Evolutionary conservation across 2,113 vertebrate species (phyloP).

Genomic region (Eupsittula cactorum): DNA sequence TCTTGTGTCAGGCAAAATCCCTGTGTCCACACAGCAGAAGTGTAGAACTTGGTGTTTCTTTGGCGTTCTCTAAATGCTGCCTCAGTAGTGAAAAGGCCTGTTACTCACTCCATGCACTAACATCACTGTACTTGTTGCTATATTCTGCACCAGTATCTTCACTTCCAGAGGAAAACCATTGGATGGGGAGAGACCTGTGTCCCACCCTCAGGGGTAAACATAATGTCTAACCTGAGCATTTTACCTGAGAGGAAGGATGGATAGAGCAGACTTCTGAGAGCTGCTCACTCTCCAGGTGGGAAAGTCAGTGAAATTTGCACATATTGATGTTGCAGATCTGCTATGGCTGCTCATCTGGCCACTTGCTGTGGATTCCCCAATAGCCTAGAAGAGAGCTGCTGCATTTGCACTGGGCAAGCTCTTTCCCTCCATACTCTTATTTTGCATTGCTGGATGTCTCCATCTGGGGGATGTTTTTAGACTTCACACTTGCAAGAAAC

Average conservation of each 20-base stretch:
- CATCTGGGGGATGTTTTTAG: neutral
- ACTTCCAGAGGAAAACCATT: neutral
- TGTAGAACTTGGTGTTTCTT: rapidly evolving
- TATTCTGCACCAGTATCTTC: neutral
- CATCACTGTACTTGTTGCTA: neutral
- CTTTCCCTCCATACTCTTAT: neutral
- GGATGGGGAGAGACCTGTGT: neutral
- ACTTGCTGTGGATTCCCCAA: neutral
- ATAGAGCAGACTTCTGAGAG: neutral
- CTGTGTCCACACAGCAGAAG: rapidly evolving
- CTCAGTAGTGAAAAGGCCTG: neutral
- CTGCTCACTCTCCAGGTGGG: neutral
- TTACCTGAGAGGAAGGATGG: neutral
- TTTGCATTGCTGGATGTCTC: neutral
- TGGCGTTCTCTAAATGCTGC: neutral
- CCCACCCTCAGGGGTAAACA: rapidly evolving
- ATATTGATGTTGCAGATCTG: neutral
- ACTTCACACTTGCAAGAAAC: neutral
- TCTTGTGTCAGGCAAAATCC: neutral
- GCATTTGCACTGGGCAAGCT: neutral
- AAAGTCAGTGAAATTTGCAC: neutral
- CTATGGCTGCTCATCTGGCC: neutral
- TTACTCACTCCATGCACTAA: rapidly evolving
- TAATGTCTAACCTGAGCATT: neutral
- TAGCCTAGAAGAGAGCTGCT: neutral